These are phyloP conservation scores for Wiebesia pumilae DNA, from an alignment of 1,140 invertebrate genomes.

Conservation along the genomic window DNA sequence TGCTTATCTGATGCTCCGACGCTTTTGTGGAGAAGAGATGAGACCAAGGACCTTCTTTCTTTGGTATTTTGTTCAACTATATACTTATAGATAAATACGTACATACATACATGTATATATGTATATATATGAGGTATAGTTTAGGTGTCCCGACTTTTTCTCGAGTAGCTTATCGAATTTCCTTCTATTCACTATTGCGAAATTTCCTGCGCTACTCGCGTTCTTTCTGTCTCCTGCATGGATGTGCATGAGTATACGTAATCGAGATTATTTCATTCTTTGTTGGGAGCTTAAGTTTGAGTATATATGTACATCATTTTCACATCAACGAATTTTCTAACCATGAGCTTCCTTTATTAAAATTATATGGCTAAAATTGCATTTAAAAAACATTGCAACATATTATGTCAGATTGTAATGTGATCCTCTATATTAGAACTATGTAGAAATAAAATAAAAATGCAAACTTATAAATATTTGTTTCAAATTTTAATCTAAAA, in stretches of 20 bases:
- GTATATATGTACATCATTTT: no score
- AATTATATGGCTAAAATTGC: no score
- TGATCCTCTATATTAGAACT: no score
- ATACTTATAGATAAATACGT: neutral
- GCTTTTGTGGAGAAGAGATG: conserved; percentile 66
- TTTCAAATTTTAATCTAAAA: no score
- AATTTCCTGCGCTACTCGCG: neutral
- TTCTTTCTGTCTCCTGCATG: neutral
- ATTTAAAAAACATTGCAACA: no score
- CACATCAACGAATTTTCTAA: no score
- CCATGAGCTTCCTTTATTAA: no score
- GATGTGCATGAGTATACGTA: neutral
- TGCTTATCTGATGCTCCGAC: conserved; percentile 70
- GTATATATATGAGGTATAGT: neutral
- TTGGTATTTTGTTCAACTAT: conserved; percentile 49
- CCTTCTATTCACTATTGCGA: neutral
- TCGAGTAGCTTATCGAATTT: conserved; percentile 7
- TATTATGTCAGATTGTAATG: no score
- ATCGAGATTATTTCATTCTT: neutral
- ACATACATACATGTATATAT: neutral
- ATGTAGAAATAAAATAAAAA: no score
- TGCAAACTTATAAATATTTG: no score
- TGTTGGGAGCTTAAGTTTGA: no score
- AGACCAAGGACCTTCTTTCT: conserved; percentile 60
- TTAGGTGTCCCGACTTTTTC: neutral